phyloP scores from a whole-genome alignment of 2,113 vertebrate species.

The Megalops atlanticus region DNA sequence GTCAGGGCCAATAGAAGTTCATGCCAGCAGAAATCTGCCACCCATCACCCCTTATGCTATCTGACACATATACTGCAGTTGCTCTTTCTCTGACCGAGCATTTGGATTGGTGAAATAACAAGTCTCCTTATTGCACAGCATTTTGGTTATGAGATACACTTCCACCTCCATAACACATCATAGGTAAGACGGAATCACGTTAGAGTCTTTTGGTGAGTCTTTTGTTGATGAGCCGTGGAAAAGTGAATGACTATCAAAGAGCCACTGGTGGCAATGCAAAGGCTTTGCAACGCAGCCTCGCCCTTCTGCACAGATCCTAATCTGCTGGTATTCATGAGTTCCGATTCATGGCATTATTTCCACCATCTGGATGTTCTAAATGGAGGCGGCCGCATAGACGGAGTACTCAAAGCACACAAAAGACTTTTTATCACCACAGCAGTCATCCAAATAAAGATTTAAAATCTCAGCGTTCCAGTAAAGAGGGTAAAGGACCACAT shows the following conservation, averaged over 20 bases:
- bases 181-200: neutral
- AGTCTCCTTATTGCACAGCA: neutral
- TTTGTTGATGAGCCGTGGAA: neutral
- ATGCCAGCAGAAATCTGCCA: neutral
- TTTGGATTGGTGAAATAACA: neutral
- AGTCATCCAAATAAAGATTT: too few species aligned
- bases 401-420: too few species aligned
- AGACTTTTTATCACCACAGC: too few species aligned
- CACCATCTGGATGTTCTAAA: neutral
- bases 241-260: neutral
- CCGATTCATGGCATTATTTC: neutral
- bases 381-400: too few species aligned
- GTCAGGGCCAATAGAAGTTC: neutral
- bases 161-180: neutral
- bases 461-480: too few species aligned
- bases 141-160: neutral
- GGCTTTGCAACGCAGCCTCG: neutral
- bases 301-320: neutral
- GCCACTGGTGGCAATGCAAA: neutral
- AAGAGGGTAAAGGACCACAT: too few species aligned
- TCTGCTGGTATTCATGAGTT: neutral
- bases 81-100: neutral
- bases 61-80: slow-evolving; percentile 5
- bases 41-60: slow-evolving; percentile 8
- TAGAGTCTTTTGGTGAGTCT: neutral